phyloP scores from a whole-genome alignment of 2,797 vertebrate species.

The Pseudopleuronectes americanus region DNA sequence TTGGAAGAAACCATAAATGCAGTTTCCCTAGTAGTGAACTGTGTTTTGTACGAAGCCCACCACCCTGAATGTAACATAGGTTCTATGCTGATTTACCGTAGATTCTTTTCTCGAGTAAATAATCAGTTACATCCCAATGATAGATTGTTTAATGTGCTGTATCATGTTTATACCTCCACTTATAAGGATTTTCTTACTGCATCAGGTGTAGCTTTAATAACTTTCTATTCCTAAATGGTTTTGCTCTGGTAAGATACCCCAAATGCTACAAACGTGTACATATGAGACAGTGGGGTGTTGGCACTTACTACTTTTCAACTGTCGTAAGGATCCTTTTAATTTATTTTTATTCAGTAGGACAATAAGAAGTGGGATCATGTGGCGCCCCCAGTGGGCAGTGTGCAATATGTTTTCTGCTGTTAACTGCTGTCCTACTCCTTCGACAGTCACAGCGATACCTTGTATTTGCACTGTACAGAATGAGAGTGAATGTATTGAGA shows the following conservation, averaged over 20 bases:
- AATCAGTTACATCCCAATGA: slow-evolving; percentile 12
- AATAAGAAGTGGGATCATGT: slow-evolving; percentile 15
- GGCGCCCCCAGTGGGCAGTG: slow-evolving; percentile 40
- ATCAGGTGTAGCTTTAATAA: slow-evolving; percentile 1
- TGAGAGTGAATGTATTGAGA: slow-evolving; percentile 24
- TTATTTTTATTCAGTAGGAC: slow-evolving; percentile 7
- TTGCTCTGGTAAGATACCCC: slow-evolving; percentile 26
- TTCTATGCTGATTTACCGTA: slow-evolving; percentile 38
- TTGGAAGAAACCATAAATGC: slow-evolving; percentile 30
- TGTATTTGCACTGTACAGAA: slow-evolving; percentile 41
- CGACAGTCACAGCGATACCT: slow-evolving; percentile 31
- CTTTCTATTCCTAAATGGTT: slow-evolving; percentile 7
- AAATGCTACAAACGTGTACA: slow-evolving; percentile 27
- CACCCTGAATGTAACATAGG: slow-evolving; percentile 72
- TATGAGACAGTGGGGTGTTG: slow-evolving; percentile 37
- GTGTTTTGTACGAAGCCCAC: slow-evolving; percentile 63
- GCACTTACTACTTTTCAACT: neutral
- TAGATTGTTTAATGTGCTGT: slow-evolving; percentile 14
- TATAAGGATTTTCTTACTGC: slow-evolving; percentile 14
- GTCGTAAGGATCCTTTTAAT: slow-evolving; percentile 9
- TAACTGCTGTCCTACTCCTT: slow-evolving; percentile 29
- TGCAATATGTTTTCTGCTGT: slow-evolving; percentile 63
- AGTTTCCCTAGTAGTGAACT: slow-evolving; percentile 36
- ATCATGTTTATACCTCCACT: slow-evolving; percentile 25
- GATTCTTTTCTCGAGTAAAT: slow-evolving; percentile 33